Conservation (phyloP, 2,888 invertebrate genomes). For the Thysanoteuthis rhombus region DNA sequence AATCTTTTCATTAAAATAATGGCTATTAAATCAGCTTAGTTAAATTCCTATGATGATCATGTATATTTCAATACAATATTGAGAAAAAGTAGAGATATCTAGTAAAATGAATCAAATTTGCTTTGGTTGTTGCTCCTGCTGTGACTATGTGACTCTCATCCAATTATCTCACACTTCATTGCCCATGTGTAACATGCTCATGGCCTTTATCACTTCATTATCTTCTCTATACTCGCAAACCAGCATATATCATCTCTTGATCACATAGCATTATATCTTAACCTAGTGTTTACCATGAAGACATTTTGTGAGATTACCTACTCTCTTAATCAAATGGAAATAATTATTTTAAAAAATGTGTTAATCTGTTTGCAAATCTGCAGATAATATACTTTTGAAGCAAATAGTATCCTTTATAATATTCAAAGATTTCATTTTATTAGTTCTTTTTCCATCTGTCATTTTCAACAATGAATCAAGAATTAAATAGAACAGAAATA, state of each 20-base stretch:
- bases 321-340: background rate
- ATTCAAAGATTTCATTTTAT: background rate
- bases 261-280: background rate
- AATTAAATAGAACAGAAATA: background rate
- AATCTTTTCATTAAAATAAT: background rate
- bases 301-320: background rate
- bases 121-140: background rate
- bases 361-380: background rate
- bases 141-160: too few relatives aligned
- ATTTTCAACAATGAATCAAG: background rate
- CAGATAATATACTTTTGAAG: background rate
- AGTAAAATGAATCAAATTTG: background rate
- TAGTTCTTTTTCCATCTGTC: background rate
- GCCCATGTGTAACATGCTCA: background rate
- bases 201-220: too few relatives aligned
- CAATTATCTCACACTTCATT: background rate
- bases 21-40: background rate
- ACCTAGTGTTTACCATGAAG: background rate
- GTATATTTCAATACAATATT: background rate
- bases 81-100: background rate
- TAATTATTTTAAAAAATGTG: background rate
- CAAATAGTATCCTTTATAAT: background rate
- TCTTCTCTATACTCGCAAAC: too few relatives aligned
- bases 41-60: too few relatives aligned
- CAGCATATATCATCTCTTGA: background rate